Evolutionary conservation across 2,888 invertebrate genomes (phyloP).

Genomic region (Siphlonurus alternatus): DNA sequence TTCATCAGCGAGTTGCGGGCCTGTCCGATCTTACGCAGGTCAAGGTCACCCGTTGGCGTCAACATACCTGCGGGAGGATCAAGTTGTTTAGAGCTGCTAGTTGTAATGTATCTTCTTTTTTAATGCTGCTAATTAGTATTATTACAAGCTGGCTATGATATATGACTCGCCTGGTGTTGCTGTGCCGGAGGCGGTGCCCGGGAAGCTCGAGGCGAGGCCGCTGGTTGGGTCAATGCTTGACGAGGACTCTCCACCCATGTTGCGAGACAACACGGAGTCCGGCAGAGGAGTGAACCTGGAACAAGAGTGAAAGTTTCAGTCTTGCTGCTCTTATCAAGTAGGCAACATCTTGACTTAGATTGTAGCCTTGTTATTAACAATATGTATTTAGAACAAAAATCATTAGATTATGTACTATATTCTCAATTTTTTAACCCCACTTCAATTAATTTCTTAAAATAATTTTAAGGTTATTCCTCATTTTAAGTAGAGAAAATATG

Average conservation of each 20-base stretch:
- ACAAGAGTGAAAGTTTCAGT: constrained; percentile 2
- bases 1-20: constrained; percentile 98
- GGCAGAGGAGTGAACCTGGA: constrained; percentile 81
- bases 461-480: too few species aligned
- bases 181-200: constrained; percentile 52
- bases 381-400: too few species aligned
- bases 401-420: too few species aligned
- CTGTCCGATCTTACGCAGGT: constrained; percentile 96
- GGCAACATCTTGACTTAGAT: background rate
- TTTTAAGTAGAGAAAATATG: too few species aligned
- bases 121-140: background rate
- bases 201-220: constrained; percentile 53
- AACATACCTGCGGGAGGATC: constrained; percentile 25
- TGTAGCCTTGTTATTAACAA: too few species aligned
- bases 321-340: background rate
- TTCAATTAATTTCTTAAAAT: too few species aligned
- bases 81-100: background rate
- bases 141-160: too few species aligned
- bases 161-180: constrained; percentile 65
- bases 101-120: background rate
- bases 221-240: constrained; percentile 68
- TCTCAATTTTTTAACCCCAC: too few species aligned
- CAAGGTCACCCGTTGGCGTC: constrained; percentile 57
- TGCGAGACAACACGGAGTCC: constrained; percentile 81
- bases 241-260: constrained; percentile 63